A percentile compares a stretch with the other conserved stretches of the same genome.
Evolutionary conservation across 1,140 invertebrate genomes (phyloP).

Genomic region (Lordiphosa mommai): DNA sequence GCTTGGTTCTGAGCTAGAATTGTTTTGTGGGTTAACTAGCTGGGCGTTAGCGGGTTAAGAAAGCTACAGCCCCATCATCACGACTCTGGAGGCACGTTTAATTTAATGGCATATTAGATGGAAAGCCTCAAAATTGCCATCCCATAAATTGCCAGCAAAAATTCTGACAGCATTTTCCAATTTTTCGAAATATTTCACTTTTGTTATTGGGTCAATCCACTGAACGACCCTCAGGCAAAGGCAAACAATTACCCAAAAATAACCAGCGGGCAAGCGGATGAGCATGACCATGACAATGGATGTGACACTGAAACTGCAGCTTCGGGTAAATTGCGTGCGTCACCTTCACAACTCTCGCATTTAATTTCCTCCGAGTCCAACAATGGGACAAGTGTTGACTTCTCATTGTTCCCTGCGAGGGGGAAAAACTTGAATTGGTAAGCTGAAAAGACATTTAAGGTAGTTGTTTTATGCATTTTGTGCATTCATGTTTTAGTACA

Average conservation of each 20-base stretch:
- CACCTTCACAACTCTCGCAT: no score
- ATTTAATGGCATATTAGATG: conserved; percentile 42
- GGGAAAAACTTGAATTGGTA: no score
- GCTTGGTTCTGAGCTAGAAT: not conserved
- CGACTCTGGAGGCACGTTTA: conserved; percentile 55
- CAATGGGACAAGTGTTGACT: no score
- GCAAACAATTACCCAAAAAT: not conserved
- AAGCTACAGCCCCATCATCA: conserved; percentile 38
- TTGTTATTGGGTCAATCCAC: conserved; percentile 8
- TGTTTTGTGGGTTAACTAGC: conserved; percentile 63
- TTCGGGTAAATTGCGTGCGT: no score
- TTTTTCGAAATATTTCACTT: conserved; percentile 6
- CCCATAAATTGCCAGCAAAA: not conserved
- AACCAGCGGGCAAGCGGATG: not conserved
- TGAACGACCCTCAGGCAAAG: not conserved
- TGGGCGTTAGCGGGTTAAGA: conserved; percentile 63
- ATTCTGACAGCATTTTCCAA: conserved; percentile 2
- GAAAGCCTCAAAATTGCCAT: not conserved
- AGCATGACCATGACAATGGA: not conserved
- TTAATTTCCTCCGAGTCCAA: no score
- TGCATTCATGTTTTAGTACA: no score
- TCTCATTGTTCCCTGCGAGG: no score
- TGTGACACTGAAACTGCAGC: no score
- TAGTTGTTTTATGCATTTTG: no score
- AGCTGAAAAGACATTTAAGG: no score